Conservation (phyloP, 1,140 invertebrate genomes). For the Meloidogyne chitwoodi region DNA sequence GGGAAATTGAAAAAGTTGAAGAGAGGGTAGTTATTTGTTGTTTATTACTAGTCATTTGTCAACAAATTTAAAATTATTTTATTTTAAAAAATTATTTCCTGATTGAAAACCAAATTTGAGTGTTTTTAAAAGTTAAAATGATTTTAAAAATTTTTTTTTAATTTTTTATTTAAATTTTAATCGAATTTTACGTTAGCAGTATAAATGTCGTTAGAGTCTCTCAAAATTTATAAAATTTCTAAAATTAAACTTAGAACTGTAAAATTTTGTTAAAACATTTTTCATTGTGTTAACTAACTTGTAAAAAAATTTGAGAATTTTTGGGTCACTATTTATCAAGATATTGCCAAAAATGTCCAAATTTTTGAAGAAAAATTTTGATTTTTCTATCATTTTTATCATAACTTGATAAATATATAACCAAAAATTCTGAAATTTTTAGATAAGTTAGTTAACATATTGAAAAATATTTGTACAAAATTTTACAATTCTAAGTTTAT, state of each 20-base stretch:
- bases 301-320: background rate
- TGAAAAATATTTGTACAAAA: background rate
- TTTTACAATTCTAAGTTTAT: background rate
- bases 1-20: background rate
- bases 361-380: background rate
- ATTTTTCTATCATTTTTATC: background rate
- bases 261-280: background rate
- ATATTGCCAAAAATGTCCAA: background rate
- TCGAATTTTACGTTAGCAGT: no score
- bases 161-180: background rate
- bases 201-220: no score
- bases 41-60: background rate
- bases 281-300: background rate
- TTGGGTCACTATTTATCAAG: background rate
- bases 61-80: background rate
- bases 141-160: background rate
- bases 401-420: background rate
- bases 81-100: background rate
- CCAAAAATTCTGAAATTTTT: background rate
- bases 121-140: background rate
- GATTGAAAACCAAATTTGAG: background rate
- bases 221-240: no score
- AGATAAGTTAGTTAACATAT: background rate
- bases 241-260: background rate
- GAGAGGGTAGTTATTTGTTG: background rate